These are phyloP conservation scores for Acromyrmex echinatior DNA, from an alignment of 1,140 invertebrate species.

Conservation along the genomic window DNA sequence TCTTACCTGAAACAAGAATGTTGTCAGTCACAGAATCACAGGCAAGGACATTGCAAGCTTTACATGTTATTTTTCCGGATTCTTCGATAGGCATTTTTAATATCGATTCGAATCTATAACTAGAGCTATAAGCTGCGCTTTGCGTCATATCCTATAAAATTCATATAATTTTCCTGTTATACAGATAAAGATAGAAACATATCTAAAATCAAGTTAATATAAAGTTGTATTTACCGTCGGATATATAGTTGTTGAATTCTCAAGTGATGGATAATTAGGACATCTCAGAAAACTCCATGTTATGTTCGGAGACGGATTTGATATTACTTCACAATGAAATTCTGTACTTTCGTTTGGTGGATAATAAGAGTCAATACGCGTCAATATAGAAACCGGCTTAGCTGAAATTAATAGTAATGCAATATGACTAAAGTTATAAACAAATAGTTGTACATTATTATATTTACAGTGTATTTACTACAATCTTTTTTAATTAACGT, in stretches of 20 bases:
- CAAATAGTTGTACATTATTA: neutral
- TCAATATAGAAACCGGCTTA: slow-evolving; percentile 83
- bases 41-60: slow-evolving; percentile 75
- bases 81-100: slow-evolving; percentile 64
- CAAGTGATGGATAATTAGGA: slow-evolving; percentile 72
- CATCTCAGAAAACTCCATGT: slow-evolving; percentile 86
- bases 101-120: slow-evolving; percentile 51
- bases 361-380: slow-evolving; percentile 83
- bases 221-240: slow-evolving; percentile 58
- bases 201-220: neutral
- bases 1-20: slow-evolving; percentile 80
- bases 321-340: slow-evolving; percentile 84
- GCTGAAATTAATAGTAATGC: slow-evolving; percentile 74
- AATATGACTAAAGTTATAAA: neutral
- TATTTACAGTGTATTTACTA: neutral
- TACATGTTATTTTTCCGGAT: slow-evolving; percentile 77
- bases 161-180: slow-evolving; percentile 62
- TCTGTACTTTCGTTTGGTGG: slow-evolving; percentile 79
- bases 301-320: slow-evolving; percentile 86
- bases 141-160: slow-evolving; percentile 52
- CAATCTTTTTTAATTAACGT: neutral
- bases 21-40: slow-evolving; percentile 71
- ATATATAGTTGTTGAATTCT: slow-evolving; percentile 26
- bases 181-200: neutral
- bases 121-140: neutral